Base-by-base conservation (phyloP, 2,888 invertebrate genomes). In the Scaptodrosophila latifasciaeformis region DNA sequence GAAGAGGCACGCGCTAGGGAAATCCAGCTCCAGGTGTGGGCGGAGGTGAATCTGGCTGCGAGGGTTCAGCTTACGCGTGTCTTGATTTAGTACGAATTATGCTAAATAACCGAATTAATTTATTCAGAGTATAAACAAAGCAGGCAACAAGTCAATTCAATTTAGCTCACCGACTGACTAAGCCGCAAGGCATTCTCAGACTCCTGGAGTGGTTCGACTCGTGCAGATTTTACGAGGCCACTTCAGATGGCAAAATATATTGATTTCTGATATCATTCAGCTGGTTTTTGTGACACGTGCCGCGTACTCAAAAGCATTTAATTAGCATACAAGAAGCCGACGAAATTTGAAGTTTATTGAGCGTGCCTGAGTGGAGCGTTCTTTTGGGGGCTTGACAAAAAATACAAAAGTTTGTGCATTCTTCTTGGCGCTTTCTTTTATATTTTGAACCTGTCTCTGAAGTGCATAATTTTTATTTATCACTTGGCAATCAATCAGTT, bases 181-280 rank as follows among this genome's bases (percentile, higher is more conserved):
- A n/a, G n/a, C n/a, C n/a, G n/a, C n/a, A n/a, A n/a, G n/a, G n/a
- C n/a, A n/a, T n/a, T n/a, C n/a, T n/a, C n/a, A n/a, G n/a, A n/a
- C n/a, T n/a, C n/a, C n/a, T n/a, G 72, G 61, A 75, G 66, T 72
- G 72, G 60, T 80, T 58, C 50, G 42, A 69, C 74, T 70, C 48
- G 35, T 43, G 34, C 15, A 34, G 18, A 47, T 15, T 35, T 27
- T 13, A 6, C 43, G 30, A 34, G 19, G 13, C 30, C 15, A 19
- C n/a, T n/a, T n/a, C n/a, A n/a, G n/a, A n/a, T n/a, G n/a, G n/a
- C n/a, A n/a, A n/a, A 54, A 58, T 29, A 59, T 66, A 72, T 74
- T 49, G 81, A 70, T 77, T 62, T 77, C 49, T 59, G 60, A 59
- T 59, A 58, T 45, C 19, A 15, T 15, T 34, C 34, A 27, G 39